Percentiles rank a stretch among this genome's conserved stretches.
phyloP scores from a whole-genome alignment of 2,113 vertebrate species.

The Melanostigma gelatinosum region DNA sequence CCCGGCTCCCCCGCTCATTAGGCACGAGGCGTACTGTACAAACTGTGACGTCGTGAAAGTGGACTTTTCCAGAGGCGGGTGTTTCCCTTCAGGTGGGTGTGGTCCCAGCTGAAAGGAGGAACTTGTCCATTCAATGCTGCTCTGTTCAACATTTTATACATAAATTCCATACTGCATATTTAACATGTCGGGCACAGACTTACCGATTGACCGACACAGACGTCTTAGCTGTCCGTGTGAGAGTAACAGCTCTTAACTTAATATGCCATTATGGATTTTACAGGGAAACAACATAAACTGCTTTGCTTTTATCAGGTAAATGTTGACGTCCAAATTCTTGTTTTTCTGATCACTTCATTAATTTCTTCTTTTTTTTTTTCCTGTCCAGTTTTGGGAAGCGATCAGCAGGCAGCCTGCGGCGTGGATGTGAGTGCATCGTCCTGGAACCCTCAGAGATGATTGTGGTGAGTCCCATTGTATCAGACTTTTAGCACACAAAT shows the following conservation, averaged over 20 bases:
- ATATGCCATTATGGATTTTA: background rate
- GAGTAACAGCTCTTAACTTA: background rate
- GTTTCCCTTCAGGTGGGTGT: constrained; percentile 45
- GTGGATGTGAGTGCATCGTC: constrained; percentile 99
- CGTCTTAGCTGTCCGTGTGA: too few relatives aligned
- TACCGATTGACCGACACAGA: background rate
- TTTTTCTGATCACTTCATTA: background rate
- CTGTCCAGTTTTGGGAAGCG: constrained; percentile 93
- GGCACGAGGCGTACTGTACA: constrained; percentile 39
- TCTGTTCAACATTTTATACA: constrained; percentile 39
- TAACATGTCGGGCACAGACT: constrained; percentile 25
- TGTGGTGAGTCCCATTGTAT: constrained; percentile 88
- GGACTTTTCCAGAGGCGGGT: constrained; percentile 71
- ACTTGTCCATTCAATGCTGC: constrained; percentile 57
- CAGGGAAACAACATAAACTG: background rate
- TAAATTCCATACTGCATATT: constrained; percentile 51
- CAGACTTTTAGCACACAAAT: background rate
- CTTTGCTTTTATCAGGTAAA: background rate
- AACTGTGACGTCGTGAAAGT: constrained; percentile 59
- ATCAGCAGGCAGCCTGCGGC: constrained; percentile 95
- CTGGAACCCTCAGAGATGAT: constrained; percentile 99
- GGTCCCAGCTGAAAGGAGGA: constrained; percentile 48
- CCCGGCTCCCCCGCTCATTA: background rate
- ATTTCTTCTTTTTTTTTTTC: constrained; percentile 21
- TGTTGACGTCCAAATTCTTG: background rate